Base-by-base conservation (phyloP, 2,888 invertebrate genomes). In the Celastrina argiolus region DNA sequence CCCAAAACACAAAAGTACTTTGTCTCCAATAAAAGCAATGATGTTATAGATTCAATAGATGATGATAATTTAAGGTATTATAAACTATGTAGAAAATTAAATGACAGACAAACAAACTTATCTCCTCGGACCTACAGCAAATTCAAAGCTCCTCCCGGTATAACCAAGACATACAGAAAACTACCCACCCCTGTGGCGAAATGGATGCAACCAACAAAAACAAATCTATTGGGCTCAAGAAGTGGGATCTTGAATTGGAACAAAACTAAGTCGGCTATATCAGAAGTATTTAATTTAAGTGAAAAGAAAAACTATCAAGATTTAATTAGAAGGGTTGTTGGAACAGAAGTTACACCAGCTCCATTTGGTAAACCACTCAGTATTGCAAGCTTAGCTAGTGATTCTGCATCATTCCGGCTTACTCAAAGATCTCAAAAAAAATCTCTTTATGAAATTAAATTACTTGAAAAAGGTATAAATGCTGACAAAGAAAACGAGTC, bases 221-320 rank as follows among this genome's bases (percentile, higher is more conserved):
- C 79, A n/a, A 85, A 81, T 77, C 74, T 81, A 69, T 76, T 79
- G 58, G 74, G 71, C 69, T 63, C 76, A 61, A 81, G 80, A 75
- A 88, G 76, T 75, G 81, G 78, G 76, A 79, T 76, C 69, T 70
- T 77, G 69, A 81, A 80, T 68, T 61, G 80, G 1, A 90, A 88
- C 72, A 87, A 83, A 66, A 75, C 77, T 39, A 81, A 83, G 69
- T 78, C 85, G 12, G 85, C 87, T 64, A 75, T 92, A 45, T 84
- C 91, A 39, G 91, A 92, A 78, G 88, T 92, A 66, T 92, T 92
- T 71, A 88, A 93, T 77, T 81, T 93, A 75, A 92, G 92, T 72
- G 93, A 93, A 71, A 93, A 93, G 75, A 85, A 81, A 74, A 88
- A 87, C 74, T 93, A 93, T 72, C 88, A 89, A 73, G 91, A 92